Evolutionary conservation across 2,797 vertebrate species (phyloP).

Genomic region (Leucoraja ocellata): DNA sequence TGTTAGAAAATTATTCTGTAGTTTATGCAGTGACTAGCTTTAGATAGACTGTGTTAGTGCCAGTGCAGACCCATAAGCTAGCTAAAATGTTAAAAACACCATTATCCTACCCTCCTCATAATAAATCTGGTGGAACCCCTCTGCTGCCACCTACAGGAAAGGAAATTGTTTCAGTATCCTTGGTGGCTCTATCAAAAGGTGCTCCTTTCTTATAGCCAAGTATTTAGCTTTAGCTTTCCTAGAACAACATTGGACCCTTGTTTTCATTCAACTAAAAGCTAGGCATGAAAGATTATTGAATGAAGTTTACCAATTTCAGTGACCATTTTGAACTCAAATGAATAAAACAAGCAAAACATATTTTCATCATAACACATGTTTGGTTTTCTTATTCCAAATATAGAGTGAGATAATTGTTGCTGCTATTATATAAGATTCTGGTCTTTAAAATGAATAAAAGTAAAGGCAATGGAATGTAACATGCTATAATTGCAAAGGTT

Average conservation of each 20-base stretch:
- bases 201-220: background rate
- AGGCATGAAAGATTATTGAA: background rate
- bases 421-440: background rate
- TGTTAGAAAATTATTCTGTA: background rate
- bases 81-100: background rate
- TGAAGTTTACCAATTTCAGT: background rate
- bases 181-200: background rate
- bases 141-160: conserved; percentile 1
- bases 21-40: background rate
- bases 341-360: background rate
- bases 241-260: background rate
- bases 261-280: background rate
- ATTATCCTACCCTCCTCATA: background rate
- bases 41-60: background rate
- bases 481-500: background rate
- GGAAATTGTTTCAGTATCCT: background rate
- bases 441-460: background rate
- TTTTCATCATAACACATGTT: background rate
- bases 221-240: background rate
- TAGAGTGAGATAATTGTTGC: background rate
- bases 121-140: background rate
- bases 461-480: background rate
- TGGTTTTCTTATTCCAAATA: background rate
- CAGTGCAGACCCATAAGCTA: background rate
- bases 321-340: background rate